phyloP scores from a whole-genome alignment of 2,113 vertebrate genomes.

The Clarias gariepinus region DNA sequence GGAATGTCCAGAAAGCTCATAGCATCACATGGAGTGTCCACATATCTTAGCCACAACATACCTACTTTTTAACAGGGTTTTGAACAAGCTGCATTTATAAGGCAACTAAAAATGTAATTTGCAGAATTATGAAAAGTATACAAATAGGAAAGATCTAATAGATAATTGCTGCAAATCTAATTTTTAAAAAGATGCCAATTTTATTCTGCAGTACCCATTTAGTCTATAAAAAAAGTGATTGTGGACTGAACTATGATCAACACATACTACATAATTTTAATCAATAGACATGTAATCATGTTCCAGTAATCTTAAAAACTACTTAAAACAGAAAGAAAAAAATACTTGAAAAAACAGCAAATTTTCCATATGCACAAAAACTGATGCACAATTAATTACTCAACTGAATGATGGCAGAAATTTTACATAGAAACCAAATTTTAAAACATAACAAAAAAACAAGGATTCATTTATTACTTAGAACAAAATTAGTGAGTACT shows the following conservation, averaged over 20 bases:
- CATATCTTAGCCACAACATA: background rate
- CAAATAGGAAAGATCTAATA: background rate
- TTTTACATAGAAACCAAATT: conserved; percentile 12
- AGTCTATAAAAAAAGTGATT: background rate
- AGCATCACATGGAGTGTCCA: background rate
- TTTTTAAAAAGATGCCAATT: background rate
- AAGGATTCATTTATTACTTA: background rate
- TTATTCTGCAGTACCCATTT: background rate
- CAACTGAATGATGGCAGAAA: background rate
- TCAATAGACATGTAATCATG: conserved; percentile 10
- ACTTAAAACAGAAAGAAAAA: background rate
- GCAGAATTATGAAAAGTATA: background rate
- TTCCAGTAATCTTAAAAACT: conserved; percentile 8
- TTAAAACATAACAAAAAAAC: background rate
- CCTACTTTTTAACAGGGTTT: background rate
- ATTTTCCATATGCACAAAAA: conserved; percentile 15
- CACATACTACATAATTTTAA: conserved; percentile 12
- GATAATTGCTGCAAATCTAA: background rate
- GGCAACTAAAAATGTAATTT: background rate
- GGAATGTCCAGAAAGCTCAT: background rate
- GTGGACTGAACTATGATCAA: background rate
- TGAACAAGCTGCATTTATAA: background rate
- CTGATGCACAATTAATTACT: background rate
- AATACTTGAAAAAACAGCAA: background rate
- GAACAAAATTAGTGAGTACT: background rate